Base-by-base conservation (phyloP, 2,888 invertebrate species). In the Petrolisthes manimaculis region DNA sequence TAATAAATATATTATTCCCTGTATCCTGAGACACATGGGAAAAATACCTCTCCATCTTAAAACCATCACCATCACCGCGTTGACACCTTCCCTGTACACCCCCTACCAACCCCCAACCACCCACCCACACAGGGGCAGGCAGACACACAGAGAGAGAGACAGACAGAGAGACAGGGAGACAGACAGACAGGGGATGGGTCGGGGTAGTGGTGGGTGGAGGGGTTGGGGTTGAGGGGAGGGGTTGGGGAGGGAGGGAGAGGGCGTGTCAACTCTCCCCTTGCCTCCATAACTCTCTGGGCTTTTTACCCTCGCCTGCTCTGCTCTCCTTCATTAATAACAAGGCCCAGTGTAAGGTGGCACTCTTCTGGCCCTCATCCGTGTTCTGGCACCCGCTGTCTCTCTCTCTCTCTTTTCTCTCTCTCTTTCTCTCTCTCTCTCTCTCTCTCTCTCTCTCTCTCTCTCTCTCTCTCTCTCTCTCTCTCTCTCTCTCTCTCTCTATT, bases 261-360 rank as follows among this genome's bases (percentile, higher is more conserved):
- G 71, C 18, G 71, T 71, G 71, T 18, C 71, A 71, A n/a, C 61
- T 71, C 5, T 12, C n/a, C 8, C 71, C 61, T n/a, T 78, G 78
- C 61, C 61, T 84, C 67, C 77, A 84, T 84, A 84, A 84, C 67
- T 84, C 84, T 78, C 78, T 61, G 21, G 24, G n/a, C 21, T 67
- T 84, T 84, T 56, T 56, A n/a, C 56, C 80, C 12, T 12, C 54
- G 37, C 67, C 78, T 55, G 56, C 61, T 9, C 78, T 54, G 77
- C 56, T 37, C 75, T 84, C 84, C 84, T 84, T 84, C 84, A 84
- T 84, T 84, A 84, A 84, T 84, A 84, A 84, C 84, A 53, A 84
- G 84, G 78, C 37, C n/a, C 77, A 84, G 78, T 84, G 78, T 84
- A 78, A 84, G 84, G 78, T 84, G 84, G 78, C 84, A 84, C 84